Conservation (phyloP, 2,888 invertebrate genomes). For the Venustoraphidia nigricollis region DNA sequence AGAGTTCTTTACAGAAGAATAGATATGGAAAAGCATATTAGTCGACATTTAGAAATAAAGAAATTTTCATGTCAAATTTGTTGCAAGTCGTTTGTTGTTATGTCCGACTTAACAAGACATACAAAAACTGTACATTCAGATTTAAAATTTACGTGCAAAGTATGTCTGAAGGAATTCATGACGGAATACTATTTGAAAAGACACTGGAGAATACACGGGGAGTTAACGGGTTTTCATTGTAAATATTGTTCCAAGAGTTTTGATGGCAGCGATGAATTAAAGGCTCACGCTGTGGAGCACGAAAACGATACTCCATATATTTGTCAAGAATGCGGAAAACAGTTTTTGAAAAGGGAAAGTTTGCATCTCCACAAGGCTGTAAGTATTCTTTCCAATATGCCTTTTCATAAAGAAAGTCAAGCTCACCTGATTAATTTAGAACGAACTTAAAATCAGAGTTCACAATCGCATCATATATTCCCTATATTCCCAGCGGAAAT, state of each 20-base stretch:
- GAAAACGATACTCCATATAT: neutral
- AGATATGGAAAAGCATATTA: too few species aligned
- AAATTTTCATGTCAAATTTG: too few species aligned
- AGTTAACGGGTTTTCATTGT: neutral
- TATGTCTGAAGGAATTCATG: neutral
- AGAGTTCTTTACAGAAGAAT: too few species aligned
- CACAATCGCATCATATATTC: too few species aligned
- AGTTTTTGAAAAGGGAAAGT: neutral
- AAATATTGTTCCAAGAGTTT: neutral
- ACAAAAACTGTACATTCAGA: too few species aligned
- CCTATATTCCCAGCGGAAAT: too few species aligned
- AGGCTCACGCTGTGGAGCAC: slow-evolving; percentile 4
- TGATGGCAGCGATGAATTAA: neutral
- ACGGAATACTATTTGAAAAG: neutral
- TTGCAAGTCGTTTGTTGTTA: too few species aligned
- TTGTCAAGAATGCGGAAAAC: slow-evolving; percentile 7
- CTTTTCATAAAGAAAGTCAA: too few species aligned
- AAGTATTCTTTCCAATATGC: neutral
- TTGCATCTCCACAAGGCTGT: neutral
- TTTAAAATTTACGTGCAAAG: neutral
- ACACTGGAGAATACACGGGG: neutral
- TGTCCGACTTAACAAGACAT: too few species aligned
- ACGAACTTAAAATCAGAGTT: too few species aligned
- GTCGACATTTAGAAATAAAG: too few species aligned
- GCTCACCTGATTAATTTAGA: too few species aligned